Percentiles rank a stretch among this genome's conserved stretches.
These are phyloP conservation scores for Aphelenchoides besseyi DNA, from an alignment of 1,140 invertebrate genomes.

Conservation along the genomic window DNA sequence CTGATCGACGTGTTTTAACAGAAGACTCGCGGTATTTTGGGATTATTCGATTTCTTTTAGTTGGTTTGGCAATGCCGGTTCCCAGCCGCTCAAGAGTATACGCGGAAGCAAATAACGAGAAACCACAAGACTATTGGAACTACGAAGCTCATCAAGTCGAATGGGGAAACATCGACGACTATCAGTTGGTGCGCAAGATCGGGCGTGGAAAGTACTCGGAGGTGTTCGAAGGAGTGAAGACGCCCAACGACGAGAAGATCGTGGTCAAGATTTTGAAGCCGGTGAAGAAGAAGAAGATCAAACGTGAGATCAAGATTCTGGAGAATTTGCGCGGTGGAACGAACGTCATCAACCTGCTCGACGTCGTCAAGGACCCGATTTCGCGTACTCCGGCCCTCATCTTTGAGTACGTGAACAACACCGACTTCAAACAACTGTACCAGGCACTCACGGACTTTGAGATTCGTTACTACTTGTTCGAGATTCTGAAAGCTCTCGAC, in stretches of 20 bases:
- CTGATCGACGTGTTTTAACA: too few species aligned
- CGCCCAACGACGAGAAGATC: conserved; percentile 97
- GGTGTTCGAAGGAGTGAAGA: conserved; percentile 98
- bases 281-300: conserved; percentile 99
- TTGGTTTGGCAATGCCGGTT: too few species aligned
- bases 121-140: conserved; percentile 98
- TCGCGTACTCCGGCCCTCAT: conserved; percentile 96
- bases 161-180: conserved; percentile 98
- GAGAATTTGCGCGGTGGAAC: conserved; percentile 97
- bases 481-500: conserved; percentile 89
- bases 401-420: conserved; percentile 99
- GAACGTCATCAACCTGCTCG: conserved; percentile 95
- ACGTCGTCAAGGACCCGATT: conserved; percentile 98
- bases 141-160: conserved; percentile 98
- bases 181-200: conserved; percentile 94
- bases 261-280: conserved; percentile 99
- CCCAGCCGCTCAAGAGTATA: conserved; percentile 78
- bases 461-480: conserved; percentile 90
- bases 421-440: conserved; percentile 99
- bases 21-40: too few species aligned
- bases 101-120: conserved; percentile 94
- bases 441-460: conserved; percentile 98
- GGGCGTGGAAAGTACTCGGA: conserved; percentile 99
- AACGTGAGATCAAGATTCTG: conserved; percentile 99
- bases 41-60: too few species aligned